Evolutionary conservation across 2,888 invertebrate genomes (phyloP), one percentile per base, ranked within the genome.

Genomic region (Caenorhabditis doughertyi): DNA sequence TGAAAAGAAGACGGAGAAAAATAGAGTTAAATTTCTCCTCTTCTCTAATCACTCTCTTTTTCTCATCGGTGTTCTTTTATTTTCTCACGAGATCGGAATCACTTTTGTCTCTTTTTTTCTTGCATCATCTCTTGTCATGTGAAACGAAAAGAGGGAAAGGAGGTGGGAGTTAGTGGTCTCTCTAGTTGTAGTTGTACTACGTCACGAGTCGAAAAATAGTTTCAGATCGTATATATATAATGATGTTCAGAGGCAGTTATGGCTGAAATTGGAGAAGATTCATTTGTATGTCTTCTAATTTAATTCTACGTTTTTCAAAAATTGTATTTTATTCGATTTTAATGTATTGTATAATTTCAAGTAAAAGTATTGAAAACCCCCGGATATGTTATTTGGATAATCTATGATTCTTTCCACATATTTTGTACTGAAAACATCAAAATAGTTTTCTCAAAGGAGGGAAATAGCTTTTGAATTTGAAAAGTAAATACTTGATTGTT

Each of bases 71-170:
- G 65, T 65, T 65, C 65, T 51, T 65, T 49, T 65, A n/a, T 29
- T 47, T 64, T 65, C 65, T 65, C 65, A 65, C 35, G 32, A 51
- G 65, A 65, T 65, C 51, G 51, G n/a, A 35, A 39, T 65, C 65
- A 65, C n/a, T 65, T 65, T 65, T 65, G 32, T 65, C 51, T 65
- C 23, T 58, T 32, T 35, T 71, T 71, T 58, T 32, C 47, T 71
- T 71, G 58, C 71, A 71, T 71, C 71, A 71, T 58, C 32, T 49
- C 58, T 58, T 49, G 71, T 71, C 71, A 71, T 71, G 58, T 49
- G 70, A 21, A 16, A 16, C 1, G n/a, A n/a, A 53, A 53, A 11
- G 25, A 53, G 55, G n/a, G n/a, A 27, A 21, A 62, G 42, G 27
- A 51, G 51, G 18, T 49, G 44, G 64, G 32, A 44, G 62, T 44